Conservation (phyloP, 2,113 vertebrate species). For the Chinchilla lanigera region DNA sequence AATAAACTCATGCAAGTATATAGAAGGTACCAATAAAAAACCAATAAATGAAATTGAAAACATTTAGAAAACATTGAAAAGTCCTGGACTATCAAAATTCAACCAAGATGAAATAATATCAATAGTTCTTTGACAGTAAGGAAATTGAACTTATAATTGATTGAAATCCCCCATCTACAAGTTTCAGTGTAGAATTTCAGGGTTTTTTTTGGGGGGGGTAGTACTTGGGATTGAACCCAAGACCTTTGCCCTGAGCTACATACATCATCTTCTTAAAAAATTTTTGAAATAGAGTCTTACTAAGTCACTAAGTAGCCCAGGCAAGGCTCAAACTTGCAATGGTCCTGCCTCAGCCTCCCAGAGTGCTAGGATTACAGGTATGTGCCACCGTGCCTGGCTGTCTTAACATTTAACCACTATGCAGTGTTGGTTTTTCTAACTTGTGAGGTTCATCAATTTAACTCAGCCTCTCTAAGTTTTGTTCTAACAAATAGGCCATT, state of each 20-base stretch:
- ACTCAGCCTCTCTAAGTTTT: background rate
- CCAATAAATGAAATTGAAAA: slow-evolving; percentile 37
- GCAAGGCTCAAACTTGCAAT: background rate
- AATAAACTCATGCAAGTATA: background rate
- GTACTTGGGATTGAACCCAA: background rate
- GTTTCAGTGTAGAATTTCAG: slow-evolving; percentile 31
- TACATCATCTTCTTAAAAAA: background rate
- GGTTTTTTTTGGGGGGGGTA: background rate
- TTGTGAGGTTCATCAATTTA: background rate
- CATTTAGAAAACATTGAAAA: too few relatives aligned
- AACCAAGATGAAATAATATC: slow-evolving; percentile 27
- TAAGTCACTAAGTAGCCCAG: background rate
- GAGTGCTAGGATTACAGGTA: background rate
- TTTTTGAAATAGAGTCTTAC: background rate
- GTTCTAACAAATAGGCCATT: background rate
- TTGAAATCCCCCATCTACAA: background rate
- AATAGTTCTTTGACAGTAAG: background rate
- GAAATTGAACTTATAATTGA: background rate
- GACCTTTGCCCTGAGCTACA: background rate
- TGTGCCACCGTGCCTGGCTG: background rate
- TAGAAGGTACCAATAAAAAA: background rate
- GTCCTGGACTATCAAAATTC: slow-evolving; percentile 25
- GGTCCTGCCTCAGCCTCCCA: background rate
- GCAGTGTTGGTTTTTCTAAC: slow-evolving; percentile 23
- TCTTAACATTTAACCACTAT: background rate